A percentile compares a stretch with the other conserved stretches of the same genome.
Conservation (phyloP, 2,113 vertebrate genomes). For the Corapipo altera region DNA sequence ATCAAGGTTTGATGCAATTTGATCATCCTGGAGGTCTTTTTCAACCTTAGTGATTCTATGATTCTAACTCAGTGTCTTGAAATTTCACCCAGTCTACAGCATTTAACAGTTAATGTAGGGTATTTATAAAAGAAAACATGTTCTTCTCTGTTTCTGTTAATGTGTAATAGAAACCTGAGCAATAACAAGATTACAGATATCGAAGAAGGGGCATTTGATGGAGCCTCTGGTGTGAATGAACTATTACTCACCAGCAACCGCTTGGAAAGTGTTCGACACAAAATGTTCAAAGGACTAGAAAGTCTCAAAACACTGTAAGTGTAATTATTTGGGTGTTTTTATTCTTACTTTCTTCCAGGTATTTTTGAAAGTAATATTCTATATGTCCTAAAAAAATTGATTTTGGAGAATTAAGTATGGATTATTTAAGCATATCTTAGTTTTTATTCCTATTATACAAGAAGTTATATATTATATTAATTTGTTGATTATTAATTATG, state of each 20-base stretch:
- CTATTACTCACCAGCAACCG: conserved; percentile 93
- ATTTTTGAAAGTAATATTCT: not conserved
- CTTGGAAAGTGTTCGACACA: conserved; percentile 88
- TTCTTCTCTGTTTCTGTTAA: not conserved
- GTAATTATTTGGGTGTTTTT: not conserved
- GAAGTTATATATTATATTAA: not conserved
- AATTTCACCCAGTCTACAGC: not conserved
- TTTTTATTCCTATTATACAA: not conserved
- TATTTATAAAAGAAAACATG: not conserved
- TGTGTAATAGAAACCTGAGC: conserved; percentile 87
- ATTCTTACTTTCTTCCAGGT: not conserved
- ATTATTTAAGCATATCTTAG: not conserved
- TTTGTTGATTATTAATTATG: not conserved
- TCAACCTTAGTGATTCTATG: not conserved
- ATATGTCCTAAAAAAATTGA: not conserved
- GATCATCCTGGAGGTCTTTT: not conserved
- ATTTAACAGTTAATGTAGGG: not conserved
- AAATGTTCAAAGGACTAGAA: conserved; percentile 93
- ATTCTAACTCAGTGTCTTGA: not conserved
- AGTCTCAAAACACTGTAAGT: conserved; percentile 96
- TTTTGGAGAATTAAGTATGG: not conserved
- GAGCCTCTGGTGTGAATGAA: conserved; percentile 92
- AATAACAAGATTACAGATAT: conserved; percentile 99
- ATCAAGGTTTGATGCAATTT: not conserved
- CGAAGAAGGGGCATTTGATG: conserved; percentile 96